phyloP scores from a whole-genome alignment of 2,888 invertebrate genomes.

The Nipponacmea schrenckii region DNA sequence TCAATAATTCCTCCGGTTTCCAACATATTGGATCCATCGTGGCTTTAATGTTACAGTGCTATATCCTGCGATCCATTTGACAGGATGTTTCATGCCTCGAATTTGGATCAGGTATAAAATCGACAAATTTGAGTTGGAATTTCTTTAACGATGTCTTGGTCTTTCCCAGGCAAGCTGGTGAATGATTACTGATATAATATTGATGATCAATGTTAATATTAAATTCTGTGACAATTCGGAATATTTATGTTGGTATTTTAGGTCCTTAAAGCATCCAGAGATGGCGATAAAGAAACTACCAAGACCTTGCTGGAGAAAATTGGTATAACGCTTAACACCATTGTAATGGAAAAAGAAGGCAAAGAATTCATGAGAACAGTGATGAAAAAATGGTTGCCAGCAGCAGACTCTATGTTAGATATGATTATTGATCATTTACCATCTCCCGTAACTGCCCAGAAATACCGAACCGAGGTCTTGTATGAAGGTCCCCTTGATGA shows the following conservation, averaged over 20 bases:
- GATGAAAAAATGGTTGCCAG: slow-evolving; percentile 99
- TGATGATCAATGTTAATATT: too few species aligned
- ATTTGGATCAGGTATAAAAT: too few species aligned
- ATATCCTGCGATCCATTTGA: not conserved
- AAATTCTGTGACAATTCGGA: too few species aligned
- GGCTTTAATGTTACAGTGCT: not conserved
- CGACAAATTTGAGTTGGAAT: too few species aligned
- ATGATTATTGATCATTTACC: slow-evolving; percentile 99
- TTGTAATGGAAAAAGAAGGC: slow-evolving; percentile 96
- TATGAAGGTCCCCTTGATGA: slow-evolving; percentile 99
- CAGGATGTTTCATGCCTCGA: not conserved
- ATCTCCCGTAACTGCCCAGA: slow-evolving; percentile 97
- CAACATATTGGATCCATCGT: too few species aligned
- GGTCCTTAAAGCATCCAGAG: slow-evolving; percentile 43
- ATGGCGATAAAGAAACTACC: slow-evolving; percentile 78
- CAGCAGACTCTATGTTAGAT: slow-evolving; percentile 98
- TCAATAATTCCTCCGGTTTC: too few species aligned
- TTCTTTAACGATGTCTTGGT: too few species aligned
- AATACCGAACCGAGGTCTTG: slow-evolving; percentile 98
- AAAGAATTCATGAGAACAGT: slow-evolving; percentile 94
- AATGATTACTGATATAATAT: too few species aligned
- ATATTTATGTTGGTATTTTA: slow-evolving; percentile 18
- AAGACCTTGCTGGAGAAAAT: slow-evolving; percentile 87
- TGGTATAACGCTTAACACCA: slow-evolving; percentile 88
- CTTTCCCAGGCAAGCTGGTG: too few species aligned